phyloP scores from a whole-genome alignment of 1,140 invertebrate species.

The roundworm (Caenorhabditis elegans) region WBcel235 BX284603.4:8476001-8476500 shows the following conservation, averaged over 20 bases:
- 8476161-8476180: constrained; percentile 3
- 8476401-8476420: constrained; percentile 48
- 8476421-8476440: constrained; percentile 6
- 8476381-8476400: constrained; percentile 55
- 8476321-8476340: constrained; percentile 26
- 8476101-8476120: background rate
- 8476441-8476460: background rate
- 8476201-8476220: constrained; percentile 36
- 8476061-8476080: background rate
- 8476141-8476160: background rate
- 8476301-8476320: background rate
- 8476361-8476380: constrained; percentile 51
- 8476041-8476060: background rate
- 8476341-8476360: background rate
- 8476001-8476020: background rate
- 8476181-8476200: constrained; percentile 40
- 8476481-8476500: constrained; percentile 20
- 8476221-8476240: background rate
- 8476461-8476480: constrained; percentile 33
- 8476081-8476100: background rate
- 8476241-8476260: constrained; percentile 40
- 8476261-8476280: constrained; percentile 35
- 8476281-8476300: constrained; percentile 17
- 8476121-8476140: background rate
- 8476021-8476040: background rate